Evolutionary conservation across 2,113 vertebrate genomes (phyloP).

Genomic region (Irena cyanogastra): DNA sequence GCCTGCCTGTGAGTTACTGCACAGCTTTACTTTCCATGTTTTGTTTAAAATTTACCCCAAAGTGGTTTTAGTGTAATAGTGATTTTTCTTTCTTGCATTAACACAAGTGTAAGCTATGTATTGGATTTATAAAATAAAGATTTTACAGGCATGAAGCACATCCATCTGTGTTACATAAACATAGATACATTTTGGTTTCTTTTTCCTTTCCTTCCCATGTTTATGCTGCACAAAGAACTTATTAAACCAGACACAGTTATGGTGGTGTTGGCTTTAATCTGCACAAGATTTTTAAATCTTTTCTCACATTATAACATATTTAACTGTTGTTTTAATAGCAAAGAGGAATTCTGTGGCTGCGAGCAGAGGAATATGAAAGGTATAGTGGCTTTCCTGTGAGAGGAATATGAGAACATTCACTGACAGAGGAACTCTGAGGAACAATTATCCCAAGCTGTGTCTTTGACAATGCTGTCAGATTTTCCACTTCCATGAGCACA

Average conservation of each 20-base stretch:
- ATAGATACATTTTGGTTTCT: not conserved
- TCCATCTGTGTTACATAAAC: not conserved
- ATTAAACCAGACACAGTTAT: not conserved
- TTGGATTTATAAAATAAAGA: not conserved
- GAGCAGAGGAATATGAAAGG: slow-evolving; percentile 24
- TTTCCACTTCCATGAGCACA: slow-evolving; percentile 67
- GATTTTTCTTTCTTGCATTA: not conserved
- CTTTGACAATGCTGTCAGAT: slow-evolving; percentile 72
- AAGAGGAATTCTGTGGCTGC: not conserved
- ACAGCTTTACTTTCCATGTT: not conserved
- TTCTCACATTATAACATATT: not conserved
- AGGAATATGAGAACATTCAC: slow-evolving; percentile 60
- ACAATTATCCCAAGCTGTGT: slow-evolving; percentile 68
- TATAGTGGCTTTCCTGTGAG: slow-evolving; percentile 51
- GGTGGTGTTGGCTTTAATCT: not conserved
- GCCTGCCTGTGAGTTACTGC: not conserved
- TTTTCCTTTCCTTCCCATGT: not conserved
- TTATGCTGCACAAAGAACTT: not conserved
- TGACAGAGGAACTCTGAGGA: slow-evolving; percentile 56
- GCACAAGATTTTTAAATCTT: not conserved
- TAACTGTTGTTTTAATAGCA: slow-evolving; percentile 26
- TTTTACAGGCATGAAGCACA: not conserved
- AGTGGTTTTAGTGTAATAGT: not conserved
- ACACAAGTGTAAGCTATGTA: not conserved
- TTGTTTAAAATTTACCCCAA: not conserved